These are phyloP conservation scores for Synergus japonicus DNA, from an alignment of 2,888 invertebrate species.

Conservation along the genomic window DNA sequence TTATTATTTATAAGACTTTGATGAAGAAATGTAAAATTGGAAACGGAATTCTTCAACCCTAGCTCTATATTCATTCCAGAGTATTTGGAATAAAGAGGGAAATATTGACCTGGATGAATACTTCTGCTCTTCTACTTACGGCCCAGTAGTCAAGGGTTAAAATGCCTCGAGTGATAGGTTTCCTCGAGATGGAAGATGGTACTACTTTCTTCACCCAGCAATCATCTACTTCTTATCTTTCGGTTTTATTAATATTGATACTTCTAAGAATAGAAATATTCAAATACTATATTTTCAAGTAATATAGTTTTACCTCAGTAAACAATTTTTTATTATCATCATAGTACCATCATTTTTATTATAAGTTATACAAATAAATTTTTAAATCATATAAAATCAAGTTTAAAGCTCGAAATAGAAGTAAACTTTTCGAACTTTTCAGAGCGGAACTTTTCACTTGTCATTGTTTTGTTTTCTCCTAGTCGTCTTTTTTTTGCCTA, in stretches of 20 bases:
- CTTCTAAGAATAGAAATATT: not conserved
- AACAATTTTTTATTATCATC: no score
- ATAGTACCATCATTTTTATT: no score
- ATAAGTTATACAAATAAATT: no score
- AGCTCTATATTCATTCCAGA: not conserved
- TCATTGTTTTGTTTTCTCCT: not conserved
- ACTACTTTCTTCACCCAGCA: not conserved
- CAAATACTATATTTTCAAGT: not conserved
- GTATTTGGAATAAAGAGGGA: not conserved
- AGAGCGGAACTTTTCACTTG: not conserved
- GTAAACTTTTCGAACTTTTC: not conserved
- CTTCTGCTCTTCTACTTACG: not conserved
- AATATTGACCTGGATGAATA: constrained; percentile 1
- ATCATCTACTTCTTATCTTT: not conserved
- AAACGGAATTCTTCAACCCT: not conserved
- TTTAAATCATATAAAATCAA: not conserved
- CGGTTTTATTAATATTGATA: not conserved
- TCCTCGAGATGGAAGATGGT: not conserved
- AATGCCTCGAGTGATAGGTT: constrained; percentile 45
- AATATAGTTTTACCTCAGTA: not conserved
- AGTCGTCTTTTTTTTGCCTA: not conserved
- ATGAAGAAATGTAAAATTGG: no score
- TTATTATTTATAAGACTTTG: not conserved
- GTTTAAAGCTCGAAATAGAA: not conserved
- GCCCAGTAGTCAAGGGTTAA: constrained; percentile 44